A percentile compares a stretch with the other conserved stretches of the same genome.
Evolutionary conservation across 2,888 invertebrate genomes (phyloP).

Genomic region (Stenoptilia bipunctidactyla): DNA sequence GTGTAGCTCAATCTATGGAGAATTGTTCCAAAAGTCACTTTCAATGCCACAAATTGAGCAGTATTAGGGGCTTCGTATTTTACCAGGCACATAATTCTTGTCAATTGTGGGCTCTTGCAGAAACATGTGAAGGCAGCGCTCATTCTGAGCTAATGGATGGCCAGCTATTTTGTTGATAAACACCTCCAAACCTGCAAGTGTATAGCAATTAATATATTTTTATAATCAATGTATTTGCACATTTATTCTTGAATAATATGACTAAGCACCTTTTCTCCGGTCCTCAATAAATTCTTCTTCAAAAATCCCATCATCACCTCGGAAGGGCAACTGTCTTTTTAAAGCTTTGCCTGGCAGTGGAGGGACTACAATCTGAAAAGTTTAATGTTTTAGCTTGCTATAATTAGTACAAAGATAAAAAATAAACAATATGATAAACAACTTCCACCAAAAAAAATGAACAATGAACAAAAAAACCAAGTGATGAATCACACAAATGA

Average conservation of each 20-base stretch:
- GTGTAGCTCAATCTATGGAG: constrained; percentile 9
- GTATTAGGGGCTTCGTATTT: constrained; percentile 94
- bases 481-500: not conserved
- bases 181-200: constrained; percentile 83
- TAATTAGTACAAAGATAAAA: not conserved
- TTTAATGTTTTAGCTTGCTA: not conserved
- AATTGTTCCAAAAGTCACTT: constrained; percentile 22
- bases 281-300: constrained; percentile 99
- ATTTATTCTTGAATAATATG: too few species aligned
- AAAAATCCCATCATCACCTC: constrained; percentile 98
- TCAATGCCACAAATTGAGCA: constrained; percentile 14
- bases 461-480: not conserved
- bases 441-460: too few species aligned
- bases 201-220: too few species aligned
- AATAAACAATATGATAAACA: not conserved
- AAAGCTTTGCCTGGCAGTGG: constrained; percentile 98
- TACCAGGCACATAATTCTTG: constrained; percentile 99
- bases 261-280: constrained; percentile 90
- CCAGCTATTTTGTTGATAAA: constrained; percentile 99
- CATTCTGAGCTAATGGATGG: constrained; percentile 98
- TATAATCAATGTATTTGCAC: too few species aligned
- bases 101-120: constrained; percentile 97
- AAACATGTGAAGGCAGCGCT: constrained; percentile 99
- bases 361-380: constrained; percentile 93
- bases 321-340: constrained; percentile 98